Evolutionary conservation across 2,888 invertebrate genomes (phyloP).

Genomic region (Tipula helvola): DNA sequence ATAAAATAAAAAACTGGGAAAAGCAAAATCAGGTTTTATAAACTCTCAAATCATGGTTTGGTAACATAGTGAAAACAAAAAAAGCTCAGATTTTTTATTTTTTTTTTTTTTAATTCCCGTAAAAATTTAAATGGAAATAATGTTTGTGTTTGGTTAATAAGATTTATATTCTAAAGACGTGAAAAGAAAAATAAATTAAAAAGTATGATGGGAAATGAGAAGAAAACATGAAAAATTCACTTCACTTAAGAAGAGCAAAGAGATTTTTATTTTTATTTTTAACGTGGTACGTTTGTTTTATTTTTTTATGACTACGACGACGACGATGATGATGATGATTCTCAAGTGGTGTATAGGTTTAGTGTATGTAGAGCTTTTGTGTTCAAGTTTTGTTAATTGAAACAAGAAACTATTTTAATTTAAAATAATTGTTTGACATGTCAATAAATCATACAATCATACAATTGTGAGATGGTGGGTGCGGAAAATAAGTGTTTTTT

Average conservation of each 20-base stretch:
- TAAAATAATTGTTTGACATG: conserved; percentile 4
- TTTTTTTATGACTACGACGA: neutral
- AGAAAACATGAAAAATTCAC: neutral
- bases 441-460: neutral
- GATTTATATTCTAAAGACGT: conserved; percentile 4
- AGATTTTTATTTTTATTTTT: neutral
- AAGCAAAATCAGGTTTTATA: neutral
- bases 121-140: conserved; percentile 4
- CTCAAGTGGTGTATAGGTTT: neutral
- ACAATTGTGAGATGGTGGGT: neutral
- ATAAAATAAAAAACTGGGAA: neutral
- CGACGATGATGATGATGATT: neutral
- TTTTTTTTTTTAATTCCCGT: neutral
- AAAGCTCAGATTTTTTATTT: neutral
- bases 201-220: neutral
- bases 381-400: neutral
- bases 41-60: neutral
- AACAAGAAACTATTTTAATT: conserved; percentile 4
- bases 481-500: neutral
- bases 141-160: conserved; percentile 4
- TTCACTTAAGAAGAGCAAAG: neutral
- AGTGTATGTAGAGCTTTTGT: neutral
- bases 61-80: neutral
- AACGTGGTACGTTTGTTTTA: neutral
- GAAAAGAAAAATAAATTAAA: neutral